Percentiles rank a stretch among this genome's conserved stretches.
These are phyloP conservation scores for Carassius auratus DNA, from an alignment of 2,113 vertebrate genomes.

Conservation along the genomic window DNA sequence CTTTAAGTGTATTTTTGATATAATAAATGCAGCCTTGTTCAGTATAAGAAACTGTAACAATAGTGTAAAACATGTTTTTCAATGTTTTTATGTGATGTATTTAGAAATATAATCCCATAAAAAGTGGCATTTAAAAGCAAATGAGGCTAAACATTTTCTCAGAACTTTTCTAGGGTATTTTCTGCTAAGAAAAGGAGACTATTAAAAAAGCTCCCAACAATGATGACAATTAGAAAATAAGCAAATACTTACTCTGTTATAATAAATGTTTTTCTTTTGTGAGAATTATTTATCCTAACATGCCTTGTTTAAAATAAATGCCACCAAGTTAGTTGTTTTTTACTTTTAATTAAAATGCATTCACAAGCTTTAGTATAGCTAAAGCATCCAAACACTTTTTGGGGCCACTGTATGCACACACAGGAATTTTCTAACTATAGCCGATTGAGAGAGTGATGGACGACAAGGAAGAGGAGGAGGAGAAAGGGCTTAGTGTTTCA, in stretches of 20 bases:
- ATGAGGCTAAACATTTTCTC: not conserved
- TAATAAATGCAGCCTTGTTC: too few relatives aligned
- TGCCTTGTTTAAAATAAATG: not conserved
- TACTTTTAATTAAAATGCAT: not conserved
- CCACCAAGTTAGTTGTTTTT: not conserved
- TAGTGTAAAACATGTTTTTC: not conserved
- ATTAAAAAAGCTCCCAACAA: not conserved
- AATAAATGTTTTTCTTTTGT: not conserved
- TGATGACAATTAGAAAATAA: not conserved
- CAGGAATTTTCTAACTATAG: not conserved
- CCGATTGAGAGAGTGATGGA: slow-evolving; percentile 11
- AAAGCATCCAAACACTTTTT: not conserved
- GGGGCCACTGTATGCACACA: not conserved
- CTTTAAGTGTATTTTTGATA: too few relatives aligned
- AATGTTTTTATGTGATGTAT: not conserved
- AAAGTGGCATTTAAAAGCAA: not conserved
- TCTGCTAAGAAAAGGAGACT: not conserved
- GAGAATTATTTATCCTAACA: not conserved
- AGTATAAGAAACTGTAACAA: not conserved
- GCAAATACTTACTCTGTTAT: not conserved
- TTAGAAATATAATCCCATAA: not conserved
- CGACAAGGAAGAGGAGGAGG: slow-evolving; percentile 11
- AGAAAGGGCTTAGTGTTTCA: slow-evolving; percentile 40
- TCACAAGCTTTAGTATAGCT: not conserved
- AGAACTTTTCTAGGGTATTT: not conserved